These are phyloP conservation scores for Hipparchia sbordonii DNA, from an alignment of 2,888 invertebrate species.

Conservation along the genomic window DNA sequence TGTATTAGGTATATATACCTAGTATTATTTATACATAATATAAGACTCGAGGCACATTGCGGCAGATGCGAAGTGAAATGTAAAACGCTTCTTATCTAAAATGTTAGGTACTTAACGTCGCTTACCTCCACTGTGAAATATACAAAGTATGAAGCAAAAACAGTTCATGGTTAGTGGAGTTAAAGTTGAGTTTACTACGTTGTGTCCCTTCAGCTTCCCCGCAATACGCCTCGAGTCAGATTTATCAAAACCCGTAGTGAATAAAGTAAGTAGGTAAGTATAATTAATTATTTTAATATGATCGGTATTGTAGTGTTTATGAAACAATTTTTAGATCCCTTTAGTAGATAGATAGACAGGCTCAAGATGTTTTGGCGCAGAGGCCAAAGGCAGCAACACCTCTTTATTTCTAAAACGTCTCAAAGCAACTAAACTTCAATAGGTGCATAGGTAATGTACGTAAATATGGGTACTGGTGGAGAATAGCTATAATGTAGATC, in stretches of 20 bases:
- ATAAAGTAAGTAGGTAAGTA: slow-evolving; percentile 65
- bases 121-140: too few species aligned
- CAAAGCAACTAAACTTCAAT: neutral
- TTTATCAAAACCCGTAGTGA: slow-evolving; percentile 62
- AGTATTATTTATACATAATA: slow-evolving; percentile 32
- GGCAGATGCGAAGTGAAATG: too few species aligned
- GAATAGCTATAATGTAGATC: too few species aligned
- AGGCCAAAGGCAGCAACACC: neutral
- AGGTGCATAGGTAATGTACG: too few species aligned
- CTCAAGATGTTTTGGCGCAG: slow-evolving; percentile 28
- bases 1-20: slow-evolving; percentile 62
- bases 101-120: too few species aligned
- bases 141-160: too few species aligned
- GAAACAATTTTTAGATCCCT: slow-evolving; percentile 69
- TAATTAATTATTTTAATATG: slow-evolving; percentile 76
- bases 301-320: slow-evolving; percentile 74
- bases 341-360: slow-evolving; percentile 47
- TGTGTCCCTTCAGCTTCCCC: too few species aligned
- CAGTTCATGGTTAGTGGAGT: too few species aligned
- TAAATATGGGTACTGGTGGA: too few species aligned
- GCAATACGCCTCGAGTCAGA: neutral
- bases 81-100: too few species aligned
- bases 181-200: too few species aligned
- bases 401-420: neutral
- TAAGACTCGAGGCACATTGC: too few species aligned